phyloP scores from a whole-genome alignment of 2,888 invertebrate genomes.

The Drosophila neotestacea region DNA sequence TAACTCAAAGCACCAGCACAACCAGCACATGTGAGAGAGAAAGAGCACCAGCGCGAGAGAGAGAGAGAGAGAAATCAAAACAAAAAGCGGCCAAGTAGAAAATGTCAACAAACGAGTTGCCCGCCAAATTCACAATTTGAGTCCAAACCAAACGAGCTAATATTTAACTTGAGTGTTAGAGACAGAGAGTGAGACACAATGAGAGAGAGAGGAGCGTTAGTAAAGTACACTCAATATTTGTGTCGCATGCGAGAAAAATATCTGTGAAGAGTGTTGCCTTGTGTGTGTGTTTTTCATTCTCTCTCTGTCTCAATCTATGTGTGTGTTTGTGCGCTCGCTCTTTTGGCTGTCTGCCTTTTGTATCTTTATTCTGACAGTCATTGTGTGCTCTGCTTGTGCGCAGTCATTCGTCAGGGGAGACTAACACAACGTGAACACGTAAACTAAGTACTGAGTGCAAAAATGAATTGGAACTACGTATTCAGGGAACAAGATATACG shows the following conservation, averaged over 20 bases:
- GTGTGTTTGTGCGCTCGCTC: constrained; percentile 32
- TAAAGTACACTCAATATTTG: constrained; percentile 22
- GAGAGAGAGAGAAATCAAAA: constrained; percentile 59
- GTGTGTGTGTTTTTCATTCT: background rate
- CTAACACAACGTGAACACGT: background rate
- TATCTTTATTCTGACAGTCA: constrained; percentile 69
- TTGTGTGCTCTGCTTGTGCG: constrained; percentile 42
- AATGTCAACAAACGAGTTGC: constrained; percentile 76
- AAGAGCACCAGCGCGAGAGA: constrained; percentile 9
- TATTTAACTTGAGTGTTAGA: constrained; percentile 30
- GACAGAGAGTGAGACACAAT: constrained; percentile 9
- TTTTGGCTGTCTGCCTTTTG: constrained; percentile 46
- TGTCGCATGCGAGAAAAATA: constrained; percentile 64
- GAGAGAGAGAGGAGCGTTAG: background rate
- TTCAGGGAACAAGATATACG: too few relatives aligned
- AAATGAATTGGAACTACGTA: constrained; percentile 5
- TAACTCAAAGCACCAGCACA: constrained; percentile 38
- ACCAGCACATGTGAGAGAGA: constrained; percentile 49
- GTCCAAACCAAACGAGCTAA: constrained; percentile 25
- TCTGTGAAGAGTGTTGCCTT: background rate
- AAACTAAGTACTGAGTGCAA: constrained; percentile 2
- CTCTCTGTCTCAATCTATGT: constrained; percentile 6
- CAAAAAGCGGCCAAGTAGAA: constrained; percentile 66
- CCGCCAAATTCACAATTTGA: constrained; percentile 76
- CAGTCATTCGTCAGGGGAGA: constrained; percentile 65